A percentile compares a stretch with the other conserved stretches of the same genome.
phyloP scores from a whole-genome alignment of 1,140 invertebrate species.

The Nixonia krombeini region DNA sequence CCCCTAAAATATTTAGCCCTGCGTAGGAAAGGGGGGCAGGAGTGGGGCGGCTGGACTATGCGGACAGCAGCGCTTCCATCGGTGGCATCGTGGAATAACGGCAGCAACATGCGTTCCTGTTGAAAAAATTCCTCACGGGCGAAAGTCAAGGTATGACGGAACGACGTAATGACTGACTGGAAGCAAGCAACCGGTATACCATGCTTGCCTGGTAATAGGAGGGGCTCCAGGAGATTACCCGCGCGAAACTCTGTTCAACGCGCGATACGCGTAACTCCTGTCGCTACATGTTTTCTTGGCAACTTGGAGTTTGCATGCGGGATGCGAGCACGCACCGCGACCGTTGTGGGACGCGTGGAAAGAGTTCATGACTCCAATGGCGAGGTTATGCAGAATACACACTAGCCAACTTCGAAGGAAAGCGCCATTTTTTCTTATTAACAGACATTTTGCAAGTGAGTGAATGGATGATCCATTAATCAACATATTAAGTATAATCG shows the following conservation, averaged over 20 bases:
- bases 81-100: conserved; percentile 54
- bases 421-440: no score
- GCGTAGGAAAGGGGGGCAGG: conserved; percentile 9
- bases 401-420: no score
- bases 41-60: conserved; percentile 12
- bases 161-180: conserved; percentile 47
- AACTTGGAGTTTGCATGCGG: no score
- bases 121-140: conserved; percentile 72
- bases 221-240: conserved; percentile 69
- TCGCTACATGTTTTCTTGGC: neutral
- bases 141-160: conserved; percentile 69
- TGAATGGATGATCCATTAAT: no score
- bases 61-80: conserved; percentile 56
- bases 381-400: no score
- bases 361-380: no score
- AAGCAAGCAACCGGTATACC: conserved; percentile 2
- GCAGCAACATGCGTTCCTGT: conserved; percentile 69
- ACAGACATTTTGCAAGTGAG: no score
- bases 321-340: conserved; percentile 60
- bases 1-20: conserved; percentile 65
- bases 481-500: no score
- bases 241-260: conserved; percentile 68
- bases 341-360: neutral
- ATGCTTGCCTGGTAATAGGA: conserved; percentile 64
- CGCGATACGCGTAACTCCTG: conserved; percentile 57